Evolutionary conservation across 2,113 vertebrate genomes (phyloP).

Genomic region (Actenoides hombroni): DNA sequence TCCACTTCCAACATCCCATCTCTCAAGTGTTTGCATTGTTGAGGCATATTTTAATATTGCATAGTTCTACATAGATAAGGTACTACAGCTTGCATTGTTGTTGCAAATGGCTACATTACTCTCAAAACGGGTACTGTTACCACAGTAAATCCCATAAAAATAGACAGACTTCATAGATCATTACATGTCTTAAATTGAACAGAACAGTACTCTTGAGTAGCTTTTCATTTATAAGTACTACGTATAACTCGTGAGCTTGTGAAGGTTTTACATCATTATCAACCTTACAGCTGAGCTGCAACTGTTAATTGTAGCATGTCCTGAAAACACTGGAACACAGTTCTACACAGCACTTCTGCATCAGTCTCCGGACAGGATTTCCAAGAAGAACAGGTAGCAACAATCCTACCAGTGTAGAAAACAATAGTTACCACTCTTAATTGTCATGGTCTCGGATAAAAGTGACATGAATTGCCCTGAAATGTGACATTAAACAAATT

Average conservation of each 20-base stretch:
- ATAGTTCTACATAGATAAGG: conserved; percentile 76
- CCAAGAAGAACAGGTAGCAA: conserved; percentile 82
- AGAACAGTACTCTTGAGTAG: background rate
- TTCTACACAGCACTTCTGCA: conserved; percentile 80
- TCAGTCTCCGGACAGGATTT: conserved; percentile 88
- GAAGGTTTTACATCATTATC: background rate
- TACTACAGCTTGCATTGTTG: conserved; percentile 72
- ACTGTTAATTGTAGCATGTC: conserved; percentile 85
- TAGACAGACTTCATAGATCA: background rate
- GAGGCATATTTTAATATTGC: conserved; percentile 75
- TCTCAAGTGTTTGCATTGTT: conserved; percentile 67
- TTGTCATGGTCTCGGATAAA: background rate
- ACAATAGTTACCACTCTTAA: background rate
- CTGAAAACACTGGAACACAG: conserved; percentile 75
- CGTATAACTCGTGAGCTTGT: background rate
- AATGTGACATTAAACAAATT: background rate
- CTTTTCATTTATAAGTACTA: background rate
- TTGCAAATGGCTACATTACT: conserved; percentile 53
- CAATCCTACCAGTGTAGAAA: conserved; percentile 73
- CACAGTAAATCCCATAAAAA: conserved; percentile 32
- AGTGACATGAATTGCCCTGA: background rate
- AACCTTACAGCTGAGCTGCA: conserved; percentile 80
- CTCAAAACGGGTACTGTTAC: conserved; percentile 11
- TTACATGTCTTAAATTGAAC: background rate
- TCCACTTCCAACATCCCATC: background rate